These are phyloP conservation scores for Malaclemys terrapin DNA, from an alignment of 2,113 vertebrate species.

Conservation along the genomic window DNA sequence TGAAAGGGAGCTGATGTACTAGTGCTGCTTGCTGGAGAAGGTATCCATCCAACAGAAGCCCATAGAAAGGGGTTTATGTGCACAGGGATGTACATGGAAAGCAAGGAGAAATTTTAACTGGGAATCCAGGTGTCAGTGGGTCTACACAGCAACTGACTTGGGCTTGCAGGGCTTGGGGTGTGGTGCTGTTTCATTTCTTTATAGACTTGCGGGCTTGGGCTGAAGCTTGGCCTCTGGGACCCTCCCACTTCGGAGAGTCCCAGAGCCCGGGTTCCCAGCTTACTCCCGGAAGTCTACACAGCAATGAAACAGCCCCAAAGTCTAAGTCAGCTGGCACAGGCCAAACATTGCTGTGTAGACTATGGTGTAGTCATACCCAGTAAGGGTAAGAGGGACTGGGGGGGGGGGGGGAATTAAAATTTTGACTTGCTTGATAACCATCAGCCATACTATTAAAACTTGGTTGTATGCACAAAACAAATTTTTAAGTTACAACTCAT, in stretches of 20 bases:
- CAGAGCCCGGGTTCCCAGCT: not conserved
- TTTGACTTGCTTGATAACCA: not conserved
- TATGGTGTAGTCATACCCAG: not conserved
- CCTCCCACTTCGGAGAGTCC: no score
- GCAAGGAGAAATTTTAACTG: not conserved
- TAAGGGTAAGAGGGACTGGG: not conserved
- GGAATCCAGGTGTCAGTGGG: not conserved
- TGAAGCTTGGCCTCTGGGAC: no score
- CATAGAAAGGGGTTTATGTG: not conserved
- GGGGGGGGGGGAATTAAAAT: not conserved
- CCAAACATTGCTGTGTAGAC: not conserved
- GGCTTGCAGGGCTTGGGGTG: no score
- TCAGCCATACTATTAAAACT: not conserved
- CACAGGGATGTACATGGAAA: not conserved
- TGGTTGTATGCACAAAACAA: not conserved
- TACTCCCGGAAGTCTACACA: not conserved
- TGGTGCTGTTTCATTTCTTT: no score
- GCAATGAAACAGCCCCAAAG: not conserved
- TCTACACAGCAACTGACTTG: no score
- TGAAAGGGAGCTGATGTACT: not conserved
- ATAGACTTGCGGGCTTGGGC: no score
- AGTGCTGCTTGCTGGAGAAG: not conserved
- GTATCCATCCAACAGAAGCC: not conserved
- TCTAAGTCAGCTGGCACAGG: not conserved
- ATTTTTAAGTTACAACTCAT: not conserved